A percentile compares a stretch with the other conserved stretches of the same genome.
Conservation (phyloP, 2,113 vertebrate species). For the Trichechus manatus region DNA sequence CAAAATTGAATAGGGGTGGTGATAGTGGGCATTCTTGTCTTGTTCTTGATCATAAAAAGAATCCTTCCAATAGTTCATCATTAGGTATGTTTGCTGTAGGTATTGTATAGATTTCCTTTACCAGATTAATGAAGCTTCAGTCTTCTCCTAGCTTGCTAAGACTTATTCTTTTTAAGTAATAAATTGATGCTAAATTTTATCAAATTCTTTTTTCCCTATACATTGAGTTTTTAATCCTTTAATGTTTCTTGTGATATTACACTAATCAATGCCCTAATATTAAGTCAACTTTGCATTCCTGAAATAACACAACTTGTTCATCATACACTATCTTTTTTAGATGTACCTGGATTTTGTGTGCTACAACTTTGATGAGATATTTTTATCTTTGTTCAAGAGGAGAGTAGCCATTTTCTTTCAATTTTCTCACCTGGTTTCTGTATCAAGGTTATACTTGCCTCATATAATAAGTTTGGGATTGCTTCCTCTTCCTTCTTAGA, state of each 20-base stretch:
- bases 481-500: neutral
- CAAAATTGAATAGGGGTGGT: no score
- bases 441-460: neutral
- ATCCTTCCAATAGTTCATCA: neutral
- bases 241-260: neutral
- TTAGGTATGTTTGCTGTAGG: neutral
- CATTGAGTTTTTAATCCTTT: neutral
- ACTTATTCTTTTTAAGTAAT: slow-evolving; percentile 28
- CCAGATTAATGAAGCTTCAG: neutral
- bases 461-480: neutral
- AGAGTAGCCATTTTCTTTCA: neutral
- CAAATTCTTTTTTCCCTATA: slow-evolving; percentile 42
- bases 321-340: neutral
- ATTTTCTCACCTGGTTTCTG: neutral
- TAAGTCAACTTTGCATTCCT: slow-evolving; percentile 25
- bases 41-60: neutral
- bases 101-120: neutral
- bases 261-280: slow-evolving; percentile 16
- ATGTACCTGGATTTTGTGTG: neutral
- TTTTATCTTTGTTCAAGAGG: neutral
- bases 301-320: neutral
- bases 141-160: neutral
- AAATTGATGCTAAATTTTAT: neutral
- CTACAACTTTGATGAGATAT: neutral
- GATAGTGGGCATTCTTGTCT: neutral